Conservation (phyloP, 2,797 vertebrate species). For the Lithobates sylvaticus region DNA sequence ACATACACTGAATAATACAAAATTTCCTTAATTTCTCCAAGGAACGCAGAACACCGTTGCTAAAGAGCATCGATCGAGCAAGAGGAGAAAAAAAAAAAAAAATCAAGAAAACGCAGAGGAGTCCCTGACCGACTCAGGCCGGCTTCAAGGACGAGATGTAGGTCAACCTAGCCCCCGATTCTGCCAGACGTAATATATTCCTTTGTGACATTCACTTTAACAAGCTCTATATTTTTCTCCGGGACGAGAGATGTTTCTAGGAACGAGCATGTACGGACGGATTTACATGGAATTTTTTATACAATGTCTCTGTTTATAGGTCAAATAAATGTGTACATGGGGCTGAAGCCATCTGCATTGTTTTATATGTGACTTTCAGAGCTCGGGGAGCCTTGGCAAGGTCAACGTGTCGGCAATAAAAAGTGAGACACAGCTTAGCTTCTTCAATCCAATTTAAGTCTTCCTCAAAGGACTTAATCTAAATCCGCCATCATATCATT, state of each 20-base stretch:
- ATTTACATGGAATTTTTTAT: slow-evolving; percentile 48
- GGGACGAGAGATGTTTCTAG: slow-evolving; percentile 22
- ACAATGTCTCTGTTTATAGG: slow-evolving; percentile 53
- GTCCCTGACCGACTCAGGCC: slow-evolving; percentile 28
- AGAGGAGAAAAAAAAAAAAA: background rate
- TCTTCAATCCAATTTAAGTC: slow-evolving; percentile 76
- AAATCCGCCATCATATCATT: slow-evolving; percentile 76
- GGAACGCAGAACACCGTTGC: background rate
- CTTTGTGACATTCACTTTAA: slow-evolving; percentile 57
- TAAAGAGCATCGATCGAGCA: slow-evolving; percentile 16
- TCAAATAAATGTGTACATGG: slow-evolving; percentile 46
- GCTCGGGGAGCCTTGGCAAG: slow-evolving; percentile 43
- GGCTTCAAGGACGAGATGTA: slow-evolving; percentile 45
- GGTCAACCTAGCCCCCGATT: slow-evolving; percentile 31
- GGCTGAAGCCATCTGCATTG: slow-evolving; percentile 39
- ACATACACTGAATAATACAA: slow-evolving; percentile 24
- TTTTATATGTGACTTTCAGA: slow-evolving; percentile 47
- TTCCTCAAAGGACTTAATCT: slow-evolving; percentile 73
- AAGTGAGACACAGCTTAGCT: slow-evolving; percentile 63
- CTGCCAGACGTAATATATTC: slow-evolving; percentile 29
- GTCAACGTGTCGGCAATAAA: slow-evolving; percentile 68
- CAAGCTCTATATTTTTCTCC: slow-evolving; percentile 55
- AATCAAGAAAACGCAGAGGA: slow-evolving; percentile 9
- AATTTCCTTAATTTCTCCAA: slow-evolving; percentile 38
- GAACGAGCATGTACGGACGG: background rate